Percentiles rank a stretch among this genome's conserved stretches.
Evolutionary conservation across 2,888 invertebrate species (phyloP).

Genomic region (Stenchaetothrips biformis): DNA sequence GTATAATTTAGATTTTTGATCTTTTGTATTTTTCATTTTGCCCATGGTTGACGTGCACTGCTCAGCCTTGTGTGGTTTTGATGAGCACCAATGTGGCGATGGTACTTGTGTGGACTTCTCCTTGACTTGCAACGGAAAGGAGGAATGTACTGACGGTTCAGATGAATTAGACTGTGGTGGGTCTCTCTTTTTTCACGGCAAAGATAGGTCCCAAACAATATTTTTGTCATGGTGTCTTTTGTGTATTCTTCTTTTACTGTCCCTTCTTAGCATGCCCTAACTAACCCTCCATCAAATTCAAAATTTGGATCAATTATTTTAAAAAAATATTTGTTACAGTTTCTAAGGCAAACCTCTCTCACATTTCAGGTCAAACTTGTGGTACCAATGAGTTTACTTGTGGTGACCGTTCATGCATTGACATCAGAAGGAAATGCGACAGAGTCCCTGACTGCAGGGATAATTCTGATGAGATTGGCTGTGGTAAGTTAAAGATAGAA

Average conservation of each 20-base stretch:
- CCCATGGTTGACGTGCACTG: neutral
- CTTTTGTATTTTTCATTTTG: neutral
- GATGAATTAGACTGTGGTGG: constrained; percentile 51
- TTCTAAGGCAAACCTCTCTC: neutral
- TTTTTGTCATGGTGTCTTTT: neutral
- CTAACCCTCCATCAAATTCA: neutral
- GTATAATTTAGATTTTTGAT: neutral
- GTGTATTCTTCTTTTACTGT: neutral
- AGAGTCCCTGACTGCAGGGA: constrained; percentile 53
- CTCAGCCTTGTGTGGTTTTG: constrained; percentile 31
- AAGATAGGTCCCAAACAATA: neutral
- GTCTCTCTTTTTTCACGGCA: neutral
- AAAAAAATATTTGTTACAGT: neutral
- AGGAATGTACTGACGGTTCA: constrained; percentile 52
- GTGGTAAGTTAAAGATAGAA: constrained; percentile 45
- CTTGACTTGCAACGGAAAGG: constrained; percentile 49
- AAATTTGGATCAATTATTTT: neutral
- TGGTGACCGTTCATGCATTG: constrained; percentile 52
- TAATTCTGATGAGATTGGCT: constrained; percentile 56
- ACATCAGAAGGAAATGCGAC: constrained; percentile 50
- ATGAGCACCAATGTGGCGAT: constrained; percentile 56
- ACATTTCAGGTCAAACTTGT: constrained; percentile 41
- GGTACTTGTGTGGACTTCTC: constrained; percentile 57
- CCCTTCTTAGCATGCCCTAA: neutral
- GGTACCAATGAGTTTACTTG: constrained; percentile 51